These are phyloP conservation scores for Ambastaia sidthimunki DNA, from an alignment of 2,797 vertebrate genomes.

Conservation along the genomic window DNA sequence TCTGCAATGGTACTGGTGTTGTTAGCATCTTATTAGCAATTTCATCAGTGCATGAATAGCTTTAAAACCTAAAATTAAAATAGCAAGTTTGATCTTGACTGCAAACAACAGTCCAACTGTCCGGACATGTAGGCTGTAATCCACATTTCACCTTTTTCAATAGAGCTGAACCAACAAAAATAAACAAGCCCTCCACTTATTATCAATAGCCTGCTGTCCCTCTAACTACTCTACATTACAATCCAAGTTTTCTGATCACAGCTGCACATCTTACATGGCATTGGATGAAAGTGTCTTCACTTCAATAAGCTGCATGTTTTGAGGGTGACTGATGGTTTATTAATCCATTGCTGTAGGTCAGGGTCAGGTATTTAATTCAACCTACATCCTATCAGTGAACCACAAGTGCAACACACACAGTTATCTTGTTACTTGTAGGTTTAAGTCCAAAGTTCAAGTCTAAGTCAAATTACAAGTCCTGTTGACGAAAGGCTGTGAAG, in stretches of 20 bases:
- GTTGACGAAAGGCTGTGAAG: too few species aligned
- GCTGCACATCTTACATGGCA: constrained; percentile 12
- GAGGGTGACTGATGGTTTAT: constrained; percentile 35
- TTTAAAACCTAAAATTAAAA: constrained; percentile 16
- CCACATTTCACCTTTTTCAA: constrained; percentile 7
- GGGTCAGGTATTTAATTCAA: constrained; percentile 8
- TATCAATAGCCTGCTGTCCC: background rate
- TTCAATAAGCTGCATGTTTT: constrained; percentile 50
- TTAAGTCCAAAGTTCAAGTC: too few species aligned
- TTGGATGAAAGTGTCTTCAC: constrained; percentile 42
- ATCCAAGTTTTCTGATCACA: constrained; percentile 20
- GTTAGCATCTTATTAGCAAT: background rate
- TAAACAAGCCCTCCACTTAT: background rate
- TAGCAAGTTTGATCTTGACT: constrained; percentile 19
- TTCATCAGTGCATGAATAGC: background rate
- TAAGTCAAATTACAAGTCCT: too few species aligned
- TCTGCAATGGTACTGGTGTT: background rate
- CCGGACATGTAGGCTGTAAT: constrained; percentile 29
- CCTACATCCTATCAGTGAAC: constrained; percentile 1
- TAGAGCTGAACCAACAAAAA: constrained; percentile 2
- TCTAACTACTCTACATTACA: background rate
- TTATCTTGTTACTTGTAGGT: background rate
- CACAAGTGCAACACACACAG: background rate
- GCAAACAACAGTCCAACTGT: background rate
- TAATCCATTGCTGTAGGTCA: constrained; percentile 37